Conservation (phyloP, 2,113 vertebrate genomes). For the Chamaetylas fuelleborni region DNA sequence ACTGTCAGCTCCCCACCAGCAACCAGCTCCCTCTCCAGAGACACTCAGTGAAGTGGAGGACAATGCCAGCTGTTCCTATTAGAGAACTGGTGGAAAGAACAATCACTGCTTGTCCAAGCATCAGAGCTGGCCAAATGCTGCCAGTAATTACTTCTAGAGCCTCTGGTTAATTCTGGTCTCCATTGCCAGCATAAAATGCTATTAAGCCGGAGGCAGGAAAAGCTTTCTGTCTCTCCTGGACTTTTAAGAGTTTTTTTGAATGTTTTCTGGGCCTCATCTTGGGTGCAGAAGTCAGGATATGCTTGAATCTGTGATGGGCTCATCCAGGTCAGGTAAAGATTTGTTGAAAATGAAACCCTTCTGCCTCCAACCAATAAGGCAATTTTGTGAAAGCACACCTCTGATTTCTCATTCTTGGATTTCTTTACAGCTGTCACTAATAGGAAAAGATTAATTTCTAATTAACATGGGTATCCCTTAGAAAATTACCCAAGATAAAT, state of each 20-base stretch:
- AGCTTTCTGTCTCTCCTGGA: slow-evolving; percentile 49
- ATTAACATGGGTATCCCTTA: slow-evolving; percentile 37
- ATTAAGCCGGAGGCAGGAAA: slow-evolving; percentile 65
- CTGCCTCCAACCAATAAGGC: rapidly evolving
- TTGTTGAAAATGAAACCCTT: not conserved
- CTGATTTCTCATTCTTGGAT: not conserved
- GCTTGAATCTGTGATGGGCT: slow-evolving; percentile 48
- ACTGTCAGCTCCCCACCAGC: slow-evolving; percentile 79
- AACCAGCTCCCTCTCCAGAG: slow-evolving; percentile 60
- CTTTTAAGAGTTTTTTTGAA: slow-evolving; percentile 49
- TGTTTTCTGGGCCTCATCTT: slow-evolving; percentile 23
- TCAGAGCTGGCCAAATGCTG: slow-evolving; percentile 74
- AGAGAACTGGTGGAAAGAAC: slow-evolving; percentile 80
- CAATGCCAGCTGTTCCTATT: slow-evolving; percentile 84
- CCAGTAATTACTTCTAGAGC: slow-evolving; percentile 80
- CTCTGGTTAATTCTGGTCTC: slow-evolving; percentile 82
- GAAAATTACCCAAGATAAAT: slow-evolving; percentile 57
- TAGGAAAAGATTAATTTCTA: not conserved
- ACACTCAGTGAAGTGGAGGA: slow-evolving; percentile 82
- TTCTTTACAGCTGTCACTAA: not conserved
- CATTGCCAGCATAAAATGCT: slow-evolving; percentile 74
- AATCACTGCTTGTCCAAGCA: slow-evolving; percentile 88
- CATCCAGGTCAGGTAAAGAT: not conserved
- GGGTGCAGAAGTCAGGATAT: slow-evolving; percentile 32
- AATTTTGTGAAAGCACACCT: not conserved